Percentiles rank a stretch among this genome's conserved stretches.
Conservation (phyloP, 2,888 invertebrate species). For the Helleia helle region DNA sequence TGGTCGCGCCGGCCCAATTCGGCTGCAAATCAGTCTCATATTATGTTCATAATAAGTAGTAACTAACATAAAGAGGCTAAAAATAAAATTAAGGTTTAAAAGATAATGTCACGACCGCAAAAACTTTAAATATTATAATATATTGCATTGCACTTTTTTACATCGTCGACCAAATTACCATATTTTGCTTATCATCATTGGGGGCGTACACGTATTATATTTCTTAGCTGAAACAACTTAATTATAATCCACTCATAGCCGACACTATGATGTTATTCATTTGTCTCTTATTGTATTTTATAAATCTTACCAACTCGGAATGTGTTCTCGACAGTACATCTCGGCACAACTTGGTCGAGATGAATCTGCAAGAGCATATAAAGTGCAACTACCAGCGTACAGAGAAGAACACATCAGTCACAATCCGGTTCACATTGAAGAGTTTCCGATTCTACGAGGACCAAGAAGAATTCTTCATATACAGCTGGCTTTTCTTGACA, state of each 20-base stretch:
- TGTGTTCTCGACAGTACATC: not conserved
- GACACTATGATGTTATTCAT: not conserved
- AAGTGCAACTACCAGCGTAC: not conserved
- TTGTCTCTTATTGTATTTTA: not conserved
- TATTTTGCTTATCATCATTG: too few species aligned
- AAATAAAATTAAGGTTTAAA: too few species aligned
- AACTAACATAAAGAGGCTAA: too few species aligned
- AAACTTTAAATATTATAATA: too few species aligned
- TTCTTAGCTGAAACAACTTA: not conserved
- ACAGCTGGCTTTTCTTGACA: conserved; percentile 19
- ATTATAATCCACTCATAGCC: not conserved
- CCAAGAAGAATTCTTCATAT: conserved; percentile 24
- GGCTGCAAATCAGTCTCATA: too few species aligned
- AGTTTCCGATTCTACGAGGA: conserved; percentile 27
- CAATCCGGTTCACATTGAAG: conserved; percentile 25
- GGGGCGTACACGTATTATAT: conserved; percentile 1
- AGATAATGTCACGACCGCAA: too few species aligned
- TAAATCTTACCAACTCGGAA: not conserved
- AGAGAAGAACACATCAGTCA: not conserved
- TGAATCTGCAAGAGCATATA: not conserved
- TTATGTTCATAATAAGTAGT: too few species aligned
- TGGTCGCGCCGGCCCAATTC: too few species aligned
- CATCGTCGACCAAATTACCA: too few species aligned
- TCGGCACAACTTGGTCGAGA: not conserved
- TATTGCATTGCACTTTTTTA: too few species aligned